Evolutionary conservation across 2,888 invertebrate genomes (phyloP), one percentile per base, ranked within the genome.

Genomic region (Philereme vetulata): DNA sequence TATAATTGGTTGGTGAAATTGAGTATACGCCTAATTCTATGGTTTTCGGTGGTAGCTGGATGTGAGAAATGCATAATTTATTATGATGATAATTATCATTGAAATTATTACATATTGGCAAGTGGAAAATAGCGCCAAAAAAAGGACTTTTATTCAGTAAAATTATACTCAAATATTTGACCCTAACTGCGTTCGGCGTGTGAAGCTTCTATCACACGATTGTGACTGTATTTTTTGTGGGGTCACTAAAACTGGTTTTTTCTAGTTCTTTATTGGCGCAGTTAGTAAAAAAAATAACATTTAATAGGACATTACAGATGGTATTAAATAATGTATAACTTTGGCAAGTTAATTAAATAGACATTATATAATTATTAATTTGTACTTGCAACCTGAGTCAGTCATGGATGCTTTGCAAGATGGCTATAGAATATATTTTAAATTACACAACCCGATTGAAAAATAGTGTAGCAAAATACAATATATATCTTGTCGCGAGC

Each of bases 281-380:
- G 21, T 21, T 21, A 21, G 2, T 21, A 38, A 6, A 38, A n/a
- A 7, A 38, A 6, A 38, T 6, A 38, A 8, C 5, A 38, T 38
- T 38, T 8, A 38, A 6, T 38, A 38, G 38, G 7, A 38, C 7
- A 38, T 38, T 38, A 38, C 38, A 42, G 21, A 32, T 34, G 43
- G 6, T 21, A 44, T 44, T 64, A 71, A 65, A 67, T 71, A 68
- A 69, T 68, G 72, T 70, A 76, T 80, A 83, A 78, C 86, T 88
- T 86, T 88, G 86, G 86, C 86, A 85, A 86, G 84, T 75, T 61
- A 75, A 53, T 74, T 77, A 74, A 74, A 69, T 67, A 77, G 5
- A 77, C 64, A n/a, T n/a, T n/a, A n/a, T n/a, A 69, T 60, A 71
- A 72, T 62, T 63, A 65, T 63, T 63, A 72, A 70, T 84, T 86